Evolutionary conservation across 1,140 invertebrate species (phyloP).

Genomic region (Eueides isabella): DNA sequence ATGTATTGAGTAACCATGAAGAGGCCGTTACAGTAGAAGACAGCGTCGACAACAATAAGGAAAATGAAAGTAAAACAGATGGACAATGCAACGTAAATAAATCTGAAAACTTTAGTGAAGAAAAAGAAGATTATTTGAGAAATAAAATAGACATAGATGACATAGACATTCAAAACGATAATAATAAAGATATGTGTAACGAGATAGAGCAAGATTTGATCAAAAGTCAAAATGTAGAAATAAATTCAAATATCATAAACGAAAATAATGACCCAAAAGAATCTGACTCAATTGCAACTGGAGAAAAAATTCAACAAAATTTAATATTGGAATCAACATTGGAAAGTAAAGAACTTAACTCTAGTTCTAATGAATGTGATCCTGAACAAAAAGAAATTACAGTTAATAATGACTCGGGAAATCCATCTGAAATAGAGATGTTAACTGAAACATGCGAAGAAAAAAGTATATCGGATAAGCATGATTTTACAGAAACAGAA

Average conservation of each 20-base stretch:
- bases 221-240: neutral
- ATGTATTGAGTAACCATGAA: neutral
- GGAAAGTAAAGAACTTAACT: neutral
- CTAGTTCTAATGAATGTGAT: neutral
- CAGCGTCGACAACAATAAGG: neutral
- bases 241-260: neutral
- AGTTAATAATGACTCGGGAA: neutral
- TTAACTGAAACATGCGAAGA: constrained; percentile 21
- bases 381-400: neutral
- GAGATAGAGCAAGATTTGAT: neutral
- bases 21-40: neutral
- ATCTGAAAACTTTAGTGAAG: neutral
- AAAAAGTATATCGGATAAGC: neutral
- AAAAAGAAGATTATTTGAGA: neutral
- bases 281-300: neutral
- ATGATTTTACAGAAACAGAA: neutral
- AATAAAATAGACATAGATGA: neutral
- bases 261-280: neutral
- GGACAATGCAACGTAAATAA: neutral
- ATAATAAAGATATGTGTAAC: neutral
- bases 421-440: constrained; percentile 19
- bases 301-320: neutral
- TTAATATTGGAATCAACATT: neutral
- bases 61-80: neutral
- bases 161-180: neutral